Evolutionary conservation across 2,888 invertebrate genomes (phyloP).

Genomic region (Drosophila nr. fundita): DNA sequence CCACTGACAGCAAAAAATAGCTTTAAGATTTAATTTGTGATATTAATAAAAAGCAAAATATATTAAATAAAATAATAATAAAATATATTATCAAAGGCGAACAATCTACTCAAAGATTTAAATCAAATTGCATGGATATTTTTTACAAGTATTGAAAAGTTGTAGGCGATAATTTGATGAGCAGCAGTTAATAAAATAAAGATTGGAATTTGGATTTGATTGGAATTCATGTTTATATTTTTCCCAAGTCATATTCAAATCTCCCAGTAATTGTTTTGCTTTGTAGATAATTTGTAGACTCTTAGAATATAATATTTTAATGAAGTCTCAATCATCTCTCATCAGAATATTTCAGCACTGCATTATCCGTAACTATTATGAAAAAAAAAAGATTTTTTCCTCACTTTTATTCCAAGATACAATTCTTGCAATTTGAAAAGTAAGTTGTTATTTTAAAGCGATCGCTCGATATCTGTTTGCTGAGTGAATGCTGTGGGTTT

Average conservation of each 20-base stretch:
- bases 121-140: neutral
- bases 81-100: too few relatives aligned
- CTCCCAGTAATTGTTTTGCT: neutral
- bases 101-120: neutral
- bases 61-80: too few relatives aligned
- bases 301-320: neutral
- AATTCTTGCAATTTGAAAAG: neutral
- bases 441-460: constrained; percentile 29
- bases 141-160: too few relatives aligned
- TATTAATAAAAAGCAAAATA: neutral
- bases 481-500: neutral
- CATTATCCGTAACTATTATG: neutral
- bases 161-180: neutral
- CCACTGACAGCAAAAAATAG: constrained; percentile 5
- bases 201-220: too few relatives aligned
- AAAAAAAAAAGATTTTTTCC: neutral
- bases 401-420: neutral
- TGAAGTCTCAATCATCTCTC: neutral
- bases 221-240: neutral
- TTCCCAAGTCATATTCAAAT: neutral
- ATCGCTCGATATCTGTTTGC: neutral
- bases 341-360: neutral
- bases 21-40: constrained; percentile 1
- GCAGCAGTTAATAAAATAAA: neutral
- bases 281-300: neutral